A percentile compares a stretch with the other conserved stretches of the same genome.
These are phyloP conservation scores for Pseudococcus longispinus DNA, from an alignment of 2,888 invertebrate species.

Conservation along the genomic window DNA sequence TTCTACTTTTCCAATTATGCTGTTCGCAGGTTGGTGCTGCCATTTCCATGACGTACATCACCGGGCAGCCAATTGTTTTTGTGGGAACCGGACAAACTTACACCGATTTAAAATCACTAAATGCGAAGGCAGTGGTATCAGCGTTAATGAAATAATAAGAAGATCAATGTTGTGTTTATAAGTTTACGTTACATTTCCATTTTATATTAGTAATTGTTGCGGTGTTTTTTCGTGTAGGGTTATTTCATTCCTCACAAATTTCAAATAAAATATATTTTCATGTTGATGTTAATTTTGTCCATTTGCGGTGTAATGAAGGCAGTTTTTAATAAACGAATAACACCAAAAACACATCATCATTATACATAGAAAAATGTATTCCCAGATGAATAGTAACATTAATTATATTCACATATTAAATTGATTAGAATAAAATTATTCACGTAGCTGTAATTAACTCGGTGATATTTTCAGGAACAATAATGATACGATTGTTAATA, in stretches of 20 bases:
- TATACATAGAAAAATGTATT: background rate
- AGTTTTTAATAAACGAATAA: background rate
- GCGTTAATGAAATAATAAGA: slow-evolving; percentile 84
- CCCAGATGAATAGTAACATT: background rate
- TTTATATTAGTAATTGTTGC: background rate
- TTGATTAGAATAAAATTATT: background rate
- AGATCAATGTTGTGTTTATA: background rate
- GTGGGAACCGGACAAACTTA: slow-evolving; percentile 99
- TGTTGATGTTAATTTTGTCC: background rate
- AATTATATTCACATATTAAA: background rate
- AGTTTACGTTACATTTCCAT: slow-evolving; percentile 12
- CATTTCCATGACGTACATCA: slow-evolving; percentile 99
- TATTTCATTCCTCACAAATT: background rate
- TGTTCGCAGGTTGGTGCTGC: slow-evolving; percentile 85
- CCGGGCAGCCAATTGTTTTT: slow-evolving; percentile 98
- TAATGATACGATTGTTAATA: slow-evolving; percentile 33
- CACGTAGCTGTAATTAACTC: slow-evolving; percentile 11
- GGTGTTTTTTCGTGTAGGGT: background rate
- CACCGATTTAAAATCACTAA: slow-evolving; percentile 94
- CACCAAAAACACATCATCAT: background rate
- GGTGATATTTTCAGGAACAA: slow-evolving; percentile 47
- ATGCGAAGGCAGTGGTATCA: slow-evolving; percentile 94
- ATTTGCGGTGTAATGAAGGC: background rate
- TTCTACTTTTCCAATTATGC: background rate
- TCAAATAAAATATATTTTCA: background rate